phyloP scores from a whole-genome alignment of 2,888 invertebrate genomes.

The Drosophila vallismaia region DNA sequence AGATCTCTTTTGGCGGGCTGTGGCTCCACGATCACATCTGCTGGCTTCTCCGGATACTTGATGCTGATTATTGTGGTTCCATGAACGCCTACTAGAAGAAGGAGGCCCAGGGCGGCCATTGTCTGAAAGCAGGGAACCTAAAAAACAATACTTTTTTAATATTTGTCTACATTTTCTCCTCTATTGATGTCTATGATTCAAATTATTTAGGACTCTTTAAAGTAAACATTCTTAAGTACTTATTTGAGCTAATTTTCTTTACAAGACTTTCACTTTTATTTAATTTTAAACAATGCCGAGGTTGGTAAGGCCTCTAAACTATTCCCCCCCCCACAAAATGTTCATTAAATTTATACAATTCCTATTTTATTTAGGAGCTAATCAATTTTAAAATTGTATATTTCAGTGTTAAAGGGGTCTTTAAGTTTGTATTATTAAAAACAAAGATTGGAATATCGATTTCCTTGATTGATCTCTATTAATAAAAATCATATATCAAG shows the following conservation, averaged over 20 bases:
- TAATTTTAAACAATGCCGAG: neutral
- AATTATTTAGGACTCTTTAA: too few species aligned
- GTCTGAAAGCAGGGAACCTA: conserved; percentile 40
- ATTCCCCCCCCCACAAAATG: neutral
- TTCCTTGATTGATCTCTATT: neutral
- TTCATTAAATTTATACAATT: too few species aligned
- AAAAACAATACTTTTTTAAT: neutral
- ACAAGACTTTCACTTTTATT: too few species aligned
- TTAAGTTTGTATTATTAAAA: neutral
- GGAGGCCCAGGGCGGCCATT: conserved; percentile 62
- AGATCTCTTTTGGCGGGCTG: conserved; percentile 81
- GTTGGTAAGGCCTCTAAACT: conserved; percentile 19
- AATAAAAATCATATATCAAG: neutral
- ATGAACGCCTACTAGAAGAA: conserved; percentile 68
- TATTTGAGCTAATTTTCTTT: too few species aligned
- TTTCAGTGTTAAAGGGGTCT: conserved; percentile 18
- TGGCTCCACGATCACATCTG: conserved; percentile 32
- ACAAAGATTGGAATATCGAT: neutral
- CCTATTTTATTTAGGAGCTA: neutral
- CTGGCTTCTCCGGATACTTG: conserved; percentile 65
- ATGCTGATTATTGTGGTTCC: conserved; percentile 74
- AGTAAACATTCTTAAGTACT: too few species aligned
- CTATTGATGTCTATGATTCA: neutral
- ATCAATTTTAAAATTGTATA: conserved; percentile 14
- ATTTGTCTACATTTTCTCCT: too few species aligned